Evolutionary conservation across 2,888 invertebrate species (phyloP).

Genomic region (Chloroclystis v-ata): DNA sequence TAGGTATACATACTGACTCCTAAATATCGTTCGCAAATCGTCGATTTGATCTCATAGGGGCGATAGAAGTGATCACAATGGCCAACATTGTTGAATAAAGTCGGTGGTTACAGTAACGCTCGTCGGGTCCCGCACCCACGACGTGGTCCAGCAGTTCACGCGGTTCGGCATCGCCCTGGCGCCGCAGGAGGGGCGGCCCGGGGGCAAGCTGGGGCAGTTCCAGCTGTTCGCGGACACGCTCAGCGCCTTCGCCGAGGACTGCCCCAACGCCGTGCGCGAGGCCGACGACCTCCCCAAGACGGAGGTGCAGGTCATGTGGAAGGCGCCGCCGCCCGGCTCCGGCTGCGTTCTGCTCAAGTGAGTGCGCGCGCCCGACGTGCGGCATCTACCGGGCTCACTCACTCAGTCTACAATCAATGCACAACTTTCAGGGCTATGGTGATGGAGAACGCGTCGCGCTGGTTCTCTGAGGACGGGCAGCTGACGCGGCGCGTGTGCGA

Average conservation of each 20-base stretch:
- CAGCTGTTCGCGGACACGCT: constrained; percentile 78
- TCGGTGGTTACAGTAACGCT: constrained; percentile 77
- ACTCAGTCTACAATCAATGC: neutral
- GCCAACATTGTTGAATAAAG: neutral
- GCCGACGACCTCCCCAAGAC: constrained; percentile 88
- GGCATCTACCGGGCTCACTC: neutral
- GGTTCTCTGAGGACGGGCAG: constrained; percentile 94
- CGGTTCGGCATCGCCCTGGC: constrained; percentile 88
- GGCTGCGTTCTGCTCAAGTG: constrained; percentile 93
- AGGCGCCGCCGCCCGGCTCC: constrained; percentile 88
- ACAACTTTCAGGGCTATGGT: constrained; percentile 85
- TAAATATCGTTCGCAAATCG: too few relatives aligned
- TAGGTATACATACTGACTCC: too few relatives aligned
- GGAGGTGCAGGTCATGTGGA: constrained; percentile 93
- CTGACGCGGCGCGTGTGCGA: constrained; percentile 89
- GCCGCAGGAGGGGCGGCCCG: constrained; percentile 77
- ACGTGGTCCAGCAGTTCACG: constrained; percentile 85
- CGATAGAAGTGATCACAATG: neutral
- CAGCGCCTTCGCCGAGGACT: constrained; percentile 86
- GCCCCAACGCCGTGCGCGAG: constrained; percentile 90
- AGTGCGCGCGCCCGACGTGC: constrained; percentile 28
- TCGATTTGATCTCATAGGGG: too few relatives aligned
- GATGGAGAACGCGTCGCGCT: constrained; percentile 85
- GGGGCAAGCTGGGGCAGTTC: constrained; percentile 68
- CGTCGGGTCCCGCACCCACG: constrained; percentile 81